A percentile compares a stretch with the other conserved stretches of the same genome.
Conservation (phyloP, 2,888 invertebrate species). For the Penaeus monodon region DNA sequence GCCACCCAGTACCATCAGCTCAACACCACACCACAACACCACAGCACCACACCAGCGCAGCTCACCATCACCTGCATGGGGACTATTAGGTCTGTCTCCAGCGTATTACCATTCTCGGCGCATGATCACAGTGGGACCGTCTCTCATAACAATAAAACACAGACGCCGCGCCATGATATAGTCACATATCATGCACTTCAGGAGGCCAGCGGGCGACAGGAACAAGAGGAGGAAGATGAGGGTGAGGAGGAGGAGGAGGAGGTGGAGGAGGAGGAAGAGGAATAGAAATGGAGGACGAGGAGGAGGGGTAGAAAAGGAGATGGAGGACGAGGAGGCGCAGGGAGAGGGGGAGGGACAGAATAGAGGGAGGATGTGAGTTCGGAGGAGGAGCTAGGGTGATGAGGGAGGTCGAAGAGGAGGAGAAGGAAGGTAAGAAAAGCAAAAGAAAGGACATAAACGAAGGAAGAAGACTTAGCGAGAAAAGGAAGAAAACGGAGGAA, state of each 20-base stretch:
- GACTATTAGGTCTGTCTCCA: neutral
- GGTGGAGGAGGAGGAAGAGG: neutral
- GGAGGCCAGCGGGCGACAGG: conserved; percentile 1
- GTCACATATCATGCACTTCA: conserved; percentile 16
- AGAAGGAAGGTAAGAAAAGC: too few relatives aligned
- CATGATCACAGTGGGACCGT: conserved; percentile 28
- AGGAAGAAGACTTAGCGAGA: too few relatives aligned
- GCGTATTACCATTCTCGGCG: conserved; percentile 32
- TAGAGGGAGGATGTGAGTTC: neutral
- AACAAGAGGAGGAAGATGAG: neutral
- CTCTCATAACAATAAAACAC: conserved; percentile 40
- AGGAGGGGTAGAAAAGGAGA: neutral
- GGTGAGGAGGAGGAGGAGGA: neutral
- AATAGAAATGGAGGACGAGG: neutral
- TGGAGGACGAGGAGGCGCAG: neutral
- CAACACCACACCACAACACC: neutral
- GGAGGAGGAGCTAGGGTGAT: neutral
- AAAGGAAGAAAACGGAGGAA: too few relatives aligned
- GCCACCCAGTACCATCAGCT: neutral
- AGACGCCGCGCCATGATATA: conserved; percentile 32
- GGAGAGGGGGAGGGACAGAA: neutral
- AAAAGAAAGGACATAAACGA: too few relatives aligned
- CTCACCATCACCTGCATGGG: neutral
- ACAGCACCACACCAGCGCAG: neutral
- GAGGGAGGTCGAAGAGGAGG: too few relatives aligned